These are phyloP conservation scores for Cololabis saira DNA, from an alignment of 2,113 vertebrate species.

Conservation along the genomic window DNA sequence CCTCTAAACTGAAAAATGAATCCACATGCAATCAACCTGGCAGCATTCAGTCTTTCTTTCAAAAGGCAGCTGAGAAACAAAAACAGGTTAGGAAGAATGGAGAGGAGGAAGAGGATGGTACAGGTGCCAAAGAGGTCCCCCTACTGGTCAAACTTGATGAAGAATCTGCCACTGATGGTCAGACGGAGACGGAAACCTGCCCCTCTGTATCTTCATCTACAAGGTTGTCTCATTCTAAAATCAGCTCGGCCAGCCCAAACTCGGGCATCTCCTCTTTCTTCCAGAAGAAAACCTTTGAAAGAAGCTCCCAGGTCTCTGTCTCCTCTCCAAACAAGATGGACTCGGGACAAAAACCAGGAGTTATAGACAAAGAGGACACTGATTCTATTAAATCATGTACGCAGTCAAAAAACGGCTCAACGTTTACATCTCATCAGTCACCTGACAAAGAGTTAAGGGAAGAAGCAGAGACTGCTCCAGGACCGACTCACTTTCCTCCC, in stretches of 20 bases:
- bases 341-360: background rate
- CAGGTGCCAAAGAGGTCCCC: background rate
- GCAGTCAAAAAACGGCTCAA: background rate
- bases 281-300: conserved; percentile 67
- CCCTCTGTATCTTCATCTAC: background rate
- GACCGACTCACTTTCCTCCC: background rate
- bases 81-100: conserved; percentile 34
- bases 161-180: conserved; percentile 4
- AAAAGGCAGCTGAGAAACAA: conserved; percentile 83
- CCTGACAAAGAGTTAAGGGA: conserved; percentile 13
- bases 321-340: conserved; percentile 9
- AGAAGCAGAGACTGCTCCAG: background rate
- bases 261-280: conserved; percentile 75
- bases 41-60: conserved; percentile 88
- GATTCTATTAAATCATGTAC: conserved; percentile 1
- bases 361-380: background rate
- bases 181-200: conserved; percentile 1
- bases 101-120: conserved; percentile 19
- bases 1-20: conserved; percentile 34
- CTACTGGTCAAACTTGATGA: background rate
- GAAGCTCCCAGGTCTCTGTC: background rate
- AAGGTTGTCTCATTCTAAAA: conserved; percentile 15
- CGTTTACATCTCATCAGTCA: background rate
- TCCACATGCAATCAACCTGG: conserved; percentile 60
- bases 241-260: background rate